These are phyloP conservation scores for Drosophila malerkotliana DNA, from an alignment of 1,140 invertebrate genomes.

Conservation along the genomic window DNA sequence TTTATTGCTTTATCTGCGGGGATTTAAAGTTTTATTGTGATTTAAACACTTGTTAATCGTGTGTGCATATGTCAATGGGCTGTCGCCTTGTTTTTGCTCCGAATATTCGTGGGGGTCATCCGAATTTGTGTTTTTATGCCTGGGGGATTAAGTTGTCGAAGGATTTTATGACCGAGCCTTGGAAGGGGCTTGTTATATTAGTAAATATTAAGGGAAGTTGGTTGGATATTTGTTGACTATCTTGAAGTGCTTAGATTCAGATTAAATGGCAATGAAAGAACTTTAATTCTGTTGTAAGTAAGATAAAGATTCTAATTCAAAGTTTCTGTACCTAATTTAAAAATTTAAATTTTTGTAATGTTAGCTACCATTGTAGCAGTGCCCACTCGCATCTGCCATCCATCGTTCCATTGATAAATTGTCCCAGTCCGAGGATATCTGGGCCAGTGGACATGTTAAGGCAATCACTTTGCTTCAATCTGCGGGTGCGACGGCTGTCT, in stretches of 20 bases:
- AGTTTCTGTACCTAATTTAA: too few species aligned
- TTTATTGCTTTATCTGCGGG: constrained; percentile 75
- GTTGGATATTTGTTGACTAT: not conserved
- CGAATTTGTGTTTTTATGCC: not conserved
- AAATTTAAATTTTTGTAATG: constrained; percentile 59
- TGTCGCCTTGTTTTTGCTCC: constrained; percentile 40
- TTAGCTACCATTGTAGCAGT: constrained; percentile 13
- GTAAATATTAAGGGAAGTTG: not conserved
- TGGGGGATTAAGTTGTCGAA: constrained; percentile 46
- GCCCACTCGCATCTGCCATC: constrained; percentile 37
- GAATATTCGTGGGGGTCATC: constrained; percentile 26
- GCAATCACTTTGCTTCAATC: constrained; percentile 75
- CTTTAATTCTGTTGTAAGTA: too few species aligned
- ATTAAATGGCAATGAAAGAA: too few species aligned
- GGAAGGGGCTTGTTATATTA: not conserved
- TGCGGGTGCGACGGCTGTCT: constrained; percentile 16
- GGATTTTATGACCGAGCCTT: constrained; percentile 4
- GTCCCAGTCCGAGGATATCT: constrained; percentile 46
- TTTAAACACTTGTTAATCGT: constrained; percentile 82
- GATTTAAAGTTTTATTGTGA: constrained; percentile 82
- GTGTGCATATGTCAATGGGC: constrained; percentile 72
- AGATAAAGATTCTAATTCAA: too few species aligned
- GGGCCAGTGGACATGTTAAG: constrained; percentile 26
- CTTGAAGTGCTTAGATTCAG: too few species aligned
- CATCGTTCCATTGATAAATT: constrained; percentile 81